A percentile compares a stretch with the other conserved stretches of the same genome.
These are phyloP conservation scores for Sitodiplosis mosellana DNA, from an alignment of 1,140 invertebrate species.

Conservation along the genomic window DNA sequence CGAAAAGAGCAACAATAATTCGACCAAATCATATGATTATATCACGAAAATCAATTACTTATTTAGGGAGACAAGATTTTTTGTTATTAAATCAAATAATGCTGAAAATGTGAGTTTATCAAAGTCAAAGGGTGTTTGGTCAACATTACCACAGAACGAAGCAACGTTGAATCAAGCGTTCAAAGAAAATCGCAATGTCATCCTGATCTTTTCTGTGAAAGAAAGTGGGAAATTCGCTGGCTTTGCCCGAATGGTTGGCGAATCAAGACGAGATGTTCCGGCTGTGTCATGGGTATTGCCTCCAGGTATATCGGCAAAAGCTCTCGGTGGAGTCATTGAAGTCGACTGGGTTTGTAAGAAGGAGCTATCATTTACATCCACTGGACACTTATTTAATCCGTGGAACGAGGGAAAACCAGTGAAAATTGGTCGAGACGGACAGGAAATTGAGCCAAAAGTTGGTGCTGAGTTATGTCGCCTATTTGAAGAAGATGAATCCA, in stretches of 20 bases:
- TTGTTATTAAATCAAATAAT: slow-evolving; percentile 96
- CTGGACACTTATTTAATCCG: slow-evolving; percentile 85
- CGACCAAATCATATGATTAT: slow-evolving; percentile 61
- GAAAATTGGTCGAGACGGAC: slow-evolving; percentile 95
- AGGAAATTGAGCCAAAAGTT: slow-evolving; percentile 90
- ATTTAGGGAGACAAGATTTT: slow-evolving; percentile 87
- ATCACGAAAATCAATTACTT: slow-evolving; percentile 83
- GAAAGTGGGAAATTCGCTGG: slow-evolving; percentile 90
- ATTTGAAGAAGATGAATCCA: slow-evolving; percentile 83
- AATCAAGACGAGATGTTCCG: slow-evolving; percentile 74
- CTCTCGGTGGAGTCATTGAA: slow-evolving; percentile 86
- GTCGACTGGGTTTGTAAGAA: slow-evolving; percentile 94
- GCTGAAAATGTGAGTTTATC: slow-evolving; percentile 89
- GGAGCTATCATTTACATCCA: slow-evolving; percentile 82
- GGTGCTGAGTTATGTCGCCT: slow-evolving; percentile 86
- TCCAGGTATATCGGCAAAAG: slow-evolving; percentile 80
- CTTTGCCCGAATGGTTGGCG: slow-evolving; percentile 73
- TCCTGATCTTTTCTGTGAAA: slow-evolving; percentile 93
- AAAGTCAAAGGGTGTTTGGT: slow-evolving; percentile 94
- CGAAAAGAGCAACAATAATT: slow-evolving; percentile 14
- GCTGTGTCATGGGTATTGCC: slow-evolving; percentile 89
- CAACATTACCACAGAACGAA: slow-evolving; percentile 92
- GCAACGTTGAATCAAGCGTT: slow-evolving; percentile 88
- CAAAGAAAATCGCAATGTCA: slow-evolving; percentile 78
- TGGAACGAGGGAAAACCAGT: slow-evolving; percentile 98